phyloP scores from a whole-genome alignment of 1,140 invertebrate genomes.

The Rhizoglyphus robini region DNA sequence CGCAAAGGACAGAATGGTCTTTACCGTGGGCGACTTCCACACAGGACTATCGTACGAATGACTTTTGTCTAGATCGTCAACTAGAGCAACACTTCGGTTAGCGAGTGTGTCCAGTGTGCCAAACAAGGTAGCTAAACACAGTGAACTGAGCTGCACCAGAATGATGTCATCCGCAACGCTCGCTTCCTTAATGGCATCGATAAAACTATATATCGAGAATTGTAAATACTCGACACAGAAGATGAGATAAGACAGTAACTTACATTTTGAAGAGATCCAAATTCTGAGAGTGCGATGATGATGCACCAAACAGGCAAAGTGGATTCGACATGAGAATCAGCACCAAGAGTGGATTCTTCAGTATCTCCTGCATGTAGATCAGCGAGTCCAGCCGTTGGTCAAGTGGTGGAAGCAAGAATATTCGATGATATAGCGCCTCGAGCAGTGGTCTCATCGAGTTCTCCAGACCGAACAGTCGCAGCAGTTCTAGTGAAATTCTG shows the following conservation, averaged over 20 bases:
- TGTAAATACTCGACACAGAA: neutral
- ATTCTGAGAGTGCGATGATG: constrained; percentile 56
- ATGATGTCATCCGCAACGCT: constrained; percentile 50
- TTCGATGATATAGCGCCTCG: constrained; percentile 78
- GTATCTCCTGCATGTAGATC: constrained; percentile 57
- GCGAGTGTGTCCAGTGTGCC: constrained; percentile 64
- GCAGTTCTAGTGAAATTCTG: constrained; percentile 72
- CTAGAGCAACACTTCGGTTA: constrained; percentile 30
- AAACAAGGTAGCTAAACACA: constrained; percentile 66
- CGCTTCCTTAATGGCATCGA: constrained; percentile 80
- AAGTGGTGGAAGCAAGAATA: constrained; percentile 70
- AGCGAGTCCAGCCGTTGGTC: constrained; percentile 68
- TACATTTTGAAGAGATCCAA: constrained; percentile 78
- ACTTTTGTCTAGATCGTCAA: constrained; percentile 32
- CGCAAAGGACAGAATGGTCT: neutral
- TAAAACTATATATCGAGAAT: constrained; percentile 47
- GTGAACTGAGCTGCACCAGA: constrained; percentile 59
- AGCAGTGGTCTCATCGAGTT: constrained; percentile 67
- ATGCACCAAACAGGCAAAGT: constrained; percentile 47
- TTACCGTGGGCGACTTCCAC: neutral
- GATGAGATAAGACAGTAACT: constrained; percentile 32
- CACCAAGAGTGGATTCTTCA: constrained; percentile 52
- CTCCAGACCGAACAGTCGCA: constrained; percentile 67
- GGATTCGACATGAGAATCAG: constrained; percentile 53
- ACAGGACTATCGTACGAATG: neutral